Evolutionary conservation across 2,113 vertebrate species (phyloP).

Genomic region (Anser brachyrhynchus): DNA sequence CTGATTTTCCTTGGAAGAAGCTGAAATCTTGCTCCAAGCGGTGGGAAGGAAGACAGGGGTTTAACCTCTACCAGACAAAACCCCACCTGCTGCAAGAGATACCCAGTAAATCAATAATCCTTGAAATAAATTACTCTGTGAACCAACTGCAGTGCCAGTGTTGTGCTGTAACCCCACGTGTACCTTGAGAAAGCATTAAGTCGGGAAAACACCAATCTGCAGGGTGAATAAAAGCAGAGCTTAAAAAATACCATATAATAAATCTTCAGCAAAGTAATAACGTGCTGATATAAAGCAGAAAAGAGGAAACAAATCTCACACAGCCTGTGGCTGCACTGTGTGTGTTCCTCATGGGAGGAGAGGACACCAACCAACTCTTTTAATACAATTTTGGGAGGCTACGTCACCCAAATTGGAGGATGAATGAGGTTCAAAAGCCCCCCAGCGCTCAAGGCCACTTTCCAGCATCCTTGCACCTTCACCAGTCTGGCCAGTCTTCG

Average conservation of each 20-base stretch:
- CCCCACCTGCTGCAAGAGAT: not conserved
- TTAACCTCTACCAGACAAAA: not conserved
- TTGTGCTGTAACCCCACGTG: not conserved
- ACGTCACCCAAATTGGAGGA: not conserved
- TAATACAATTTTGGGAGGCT: not conserved
- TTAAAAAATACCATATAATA: not conserved
- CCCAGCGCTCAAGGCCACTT: not conserved
- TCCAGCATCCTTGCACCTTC: not conserved
- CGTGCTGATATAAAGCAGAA: not conserved
- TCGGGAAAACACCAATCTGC: not conserved
- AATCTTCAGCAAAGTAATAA: not conserved
- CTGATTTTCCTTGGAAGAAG: not conserved
- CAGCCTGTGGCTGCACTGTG: not conserved
- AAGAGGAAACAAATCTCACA: not conserved
- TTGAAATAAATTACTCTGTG: not conserved
- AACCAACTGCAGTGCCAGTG: not conserved
- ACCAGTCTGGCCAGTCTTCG: accelerated
- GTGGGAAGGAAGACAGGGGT: not conserved
- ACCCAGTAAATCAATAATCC: not conserved
- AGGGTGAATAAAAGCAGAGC: not conserved
- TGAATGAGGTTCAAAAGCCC: not conserved
- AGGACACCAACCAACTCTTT: not conserved
- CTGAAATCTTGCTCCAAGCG: not conserved
- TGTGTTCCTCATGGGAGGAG: not conserved
- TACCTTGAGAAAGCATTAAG: not conserved